Conservation (phyloP, 2,888 invertebrate genomes). For the Crocallis elinguaria region DNA sequence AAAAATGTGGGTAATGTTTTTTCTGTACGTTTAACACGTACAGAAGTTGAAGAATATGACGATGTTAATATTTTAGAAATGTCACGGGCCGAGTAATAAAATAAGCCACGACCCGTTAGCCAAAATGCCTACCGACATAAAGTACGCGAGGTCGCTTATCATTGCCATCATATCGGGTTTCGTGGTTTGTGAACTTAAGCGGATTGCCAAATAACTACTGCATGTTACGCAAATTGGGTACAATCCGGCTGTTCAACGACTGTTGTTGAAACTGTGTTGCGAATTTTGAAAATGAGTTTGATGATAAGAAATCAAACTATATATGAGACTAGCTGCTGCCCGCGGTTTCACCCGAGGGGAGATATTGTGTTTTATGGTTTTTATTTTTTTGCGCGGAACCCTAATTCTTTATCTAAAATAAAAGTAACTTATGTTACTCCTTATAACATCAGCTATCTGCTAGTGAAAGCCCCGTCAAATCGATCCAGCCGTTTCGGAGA, state of each 20-base stretch:
- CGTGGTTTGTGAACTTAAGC: constrained; percentile 53
- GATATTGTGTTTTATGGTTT: no score
- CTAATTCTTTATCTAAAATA: no score
- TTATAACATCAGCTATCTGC: no score
- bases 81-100: constrained; percentile 29
- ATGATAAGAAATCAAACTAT: no score
- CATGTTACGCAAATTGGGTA: background rate
- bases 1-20: background rate
- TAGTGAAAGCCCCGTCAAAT: no score
- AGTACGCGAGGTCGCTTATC: constrained; percentile 47
- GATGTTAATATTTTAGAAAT: constrained; percentile 11
- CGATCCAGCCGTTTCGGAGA: no score
- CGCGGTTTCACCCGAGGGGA: no score
- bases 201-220: constrained; percentile 9
- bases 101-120: constrained; percentile 33
- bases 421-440: no score
- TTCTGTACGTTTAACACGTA: background rate
- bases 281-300: background rate
- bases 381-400: no score
- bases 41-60: background rate
- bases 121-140: constrained; percentile 36
- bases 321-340: no score
- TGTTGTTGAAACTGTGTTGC: background rate
- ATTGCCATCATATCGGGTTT: constrained; percentile 60
- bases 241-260: background rate